Evolutionary conservation across 2,113 vertebrate species (phyloP).

Genomic region (Triplophysa dalaica): DNA sequence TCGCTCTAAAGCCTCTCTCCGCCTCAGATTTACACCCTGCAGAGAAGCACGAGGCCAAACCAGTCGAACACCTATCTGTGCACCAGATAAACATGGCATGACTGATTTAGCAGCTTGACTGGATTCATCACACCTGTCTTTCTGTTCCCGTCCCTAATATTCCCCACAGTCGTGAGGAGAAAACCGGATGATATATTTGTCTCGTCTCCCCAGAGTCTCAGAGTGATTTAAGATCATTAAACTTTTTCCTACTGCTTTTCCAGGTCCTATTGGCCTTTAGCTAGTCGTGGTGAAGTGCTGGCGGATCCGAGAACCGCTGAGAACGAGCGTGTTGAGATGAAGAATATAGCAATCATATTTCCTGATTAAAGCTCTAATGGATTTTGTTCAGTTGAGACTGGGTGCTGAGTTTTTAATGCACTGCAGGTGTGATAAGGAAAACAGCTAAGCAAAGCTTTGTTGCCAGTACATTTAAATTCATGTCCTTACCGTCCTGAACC

Average conservation of each 20-base stretch:
- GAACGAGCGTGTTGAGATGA: slow-evolving; percentile 68
- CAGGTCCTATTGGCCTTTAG: slow-evolving; percentile 55
- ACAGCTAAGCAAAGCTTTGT: neutral
- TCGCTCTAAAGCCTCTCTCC: slow-evolving; percentile 26
- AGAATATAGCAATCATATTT: slow-evolving; percentile 82
- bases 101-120: slow-evolving; percentile 50
- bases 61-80: slow-evolving; percentile 46
- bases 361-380: slow-evolving; percentile 83
- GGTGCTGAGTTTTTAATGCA: slow-evolving; percentile 73
- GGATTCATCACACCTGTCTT: slow-evolving; percentile 45
- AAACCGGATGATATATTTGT: slow-evolving; percentile 44
- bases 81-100: slow-evolving; percentile 53
- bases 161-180: slow-evolving; percentile 47
- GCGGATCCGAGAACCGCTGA: slow-evolving; percentile 60
- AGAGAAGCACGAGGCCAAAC: slow-evolving; percentile 55
- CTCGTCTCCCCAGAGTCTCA: slow-evolving; percentile 47
- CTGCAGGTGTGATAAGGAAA: slow-evolving; percentile 72
- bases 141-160: slow-evolving; percentile 29
- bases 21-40: slow-evolving; percentile 52
- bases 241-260: slow-evolving; percentile 55
- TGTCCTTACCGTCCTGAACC: neutral
- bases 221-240: slow-evolving; percentile 68
- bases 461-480: slow-evolving; percentile 7
- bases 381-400: slow-evolving; percentile 70
- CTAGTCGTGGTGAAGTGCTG: slow-evolving; percentile 66